Evolutionary conservation across 2,113 vertebrate species (phyloP).

Genomic region (Bufo gargarizans): DNA sequence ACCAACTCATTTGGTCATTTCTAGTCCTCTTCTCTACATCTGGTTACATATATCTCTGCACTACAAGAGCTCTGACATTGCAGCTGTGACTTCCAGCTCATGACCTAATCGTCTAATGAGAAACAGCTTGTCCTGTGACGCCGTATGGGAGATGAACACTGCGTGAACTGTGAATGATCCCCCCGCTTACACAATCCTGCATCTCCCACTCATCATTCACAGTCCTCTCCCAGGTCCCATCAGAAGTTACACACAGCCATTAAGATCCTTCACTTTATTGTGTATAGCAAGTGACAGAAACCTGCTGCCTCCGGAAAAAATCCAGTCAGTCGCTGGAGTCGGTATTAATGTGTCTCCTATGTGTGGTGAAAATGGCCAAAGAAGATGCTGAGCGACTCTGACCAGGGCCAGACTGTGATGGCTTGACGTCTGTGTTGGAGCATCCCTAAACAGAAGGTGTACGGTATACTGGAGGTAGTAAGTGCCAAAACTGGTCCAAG

Average conservation of each 20-base stretch:
- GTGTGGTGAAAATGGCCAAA: too few species aligned
- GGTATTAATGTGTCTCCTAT: too few species aligned
- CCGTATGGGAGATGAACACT: conserved; percentile 7
- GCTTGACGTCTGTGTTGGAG: too few species aligned
- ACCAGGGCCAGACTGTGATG: too few species aligned
- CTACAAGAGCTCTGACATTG: background rate
- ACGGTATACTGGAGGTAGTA: too few species aligned
- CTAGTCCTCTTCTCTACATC: background rate
- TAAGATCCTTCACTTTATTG: background rate
- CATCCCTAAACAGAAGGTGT: too few species aligned
- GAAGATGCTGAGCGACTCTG: too few species aligned
- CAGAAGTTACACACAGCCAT: background rate
- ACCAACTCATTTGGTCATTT: background rate
- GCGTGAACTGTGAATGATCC: conserved; percentile 13
- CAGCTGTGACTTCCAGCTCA: conserved; percentile 41
- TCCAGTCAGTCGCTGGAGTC: too few species aligned
- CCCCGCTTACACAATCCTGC: conserved; percentile 16
- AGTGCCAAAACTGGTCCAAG: too few species aligned
- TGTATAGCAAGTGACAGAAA: background rate
- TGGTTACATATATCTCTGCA: background rate
- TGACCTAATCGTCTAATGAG: conserved; percentile 35
- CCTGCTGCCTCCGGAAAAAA: too few species aligned
- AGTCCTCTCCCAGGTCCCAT: background rate
- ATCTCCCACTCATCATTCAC: background rate
- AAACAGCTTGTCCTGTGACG: conserved; percentile 39